Evolutionary conservation across 2,797 vertebrate species (phyloP), one percentile per base, ranked within the genome.

Genomic region (Lutjanus campechanus): DNA sequence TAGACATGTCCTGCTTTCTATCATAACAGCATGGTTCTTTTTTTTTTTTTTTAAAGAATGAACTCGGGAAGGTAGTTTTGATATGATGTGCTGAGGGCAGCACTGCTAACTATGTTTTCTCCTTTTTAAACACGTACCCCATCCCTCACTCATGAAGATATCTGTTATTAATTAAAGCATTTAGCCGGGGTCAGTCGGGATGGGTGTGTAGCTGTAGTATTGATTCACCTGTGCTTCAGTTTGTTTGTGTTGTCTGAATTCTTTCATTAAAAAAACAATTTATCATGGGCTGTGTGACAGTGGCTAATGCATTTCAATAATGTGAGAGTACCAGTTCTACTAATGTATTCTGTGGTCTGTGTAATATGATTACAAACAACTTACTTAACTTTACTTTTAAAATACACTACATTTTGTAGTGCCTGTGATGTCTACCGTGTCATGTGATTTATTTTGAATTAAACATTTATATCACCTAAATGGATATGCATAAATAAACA

Each of bases 321-420:
- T 22, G 1, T 11, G 11, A 56, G 17, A 16, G 20, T 20, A 8
- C 11, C 11, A 47, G 55, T 15, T 43, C 7, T 49, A 8, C 12
- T 50, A 7, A 62, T 58, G 44, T 17, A 54, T 29, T 70, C 8
- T 20, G 13, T 8, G 2, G n/a, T 53, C 11, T 9, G 1, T 58
- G 36, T 43, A 41, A 58, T 22, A 9, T 69, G 11, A 63, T 66
- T 60, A 47, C 49, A 60, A 65, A 56, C 7, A 56, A n/a, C 47
- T 50, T 47, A 7, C 22, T 1, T 44, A 1, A 15, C 25, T 16
- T 5, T 9, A 55, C 50, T 36, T 73, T 19, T 1, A 20, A 77
- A 58, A 67, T 66, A 13, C 11, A 61, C 20, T 29, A 20, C 36
- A 12, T 68, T n/a, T 71, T 51, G 10, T 50, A 58, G 29, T 55